phyloP scores from a whole-genome alignment of 2,113 vertebrate genomes.

The Numida meleagris region DNA sequence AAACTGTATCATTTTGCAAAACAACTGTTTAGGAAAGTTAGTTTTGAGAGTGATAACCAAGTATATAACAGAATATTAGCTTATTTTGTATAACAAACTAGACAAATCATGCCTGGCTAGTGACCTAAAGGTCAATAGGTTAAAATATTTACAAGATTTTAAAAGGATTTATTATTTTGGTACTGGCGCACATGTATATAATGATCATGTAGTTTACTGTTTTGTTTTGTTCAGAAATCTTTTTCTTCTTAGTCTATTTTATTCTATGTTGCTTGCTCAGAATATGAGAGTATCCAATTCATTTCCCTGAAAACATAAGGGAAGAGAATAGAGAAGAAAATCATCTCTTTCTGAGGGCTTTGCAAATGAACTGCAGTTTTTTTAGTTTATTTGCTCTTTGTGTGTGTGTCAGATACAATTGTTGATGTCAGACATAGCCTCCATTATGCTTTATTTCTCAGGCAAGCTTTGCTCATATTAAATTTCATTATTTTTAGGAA shows the following conservation, averaged over 20 bases:
- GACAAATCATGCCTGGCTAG: not conserved
- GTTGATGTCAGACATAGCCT: not conserved
- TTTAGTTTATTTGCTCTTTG: not conserved
- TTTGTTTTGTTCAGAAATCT: not conserved
- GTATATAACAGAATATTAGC: not conserved
- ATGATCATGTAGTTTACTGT: not conserved
- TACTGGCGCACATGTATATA: not conserved
- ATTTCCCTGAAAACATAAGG: not conserved
- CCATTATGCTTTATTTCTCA: not conserved
- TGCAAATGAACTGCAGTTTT: not conserved
- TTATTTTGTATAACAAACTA: not conserved
- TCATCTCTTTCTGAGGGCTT: not conserved
- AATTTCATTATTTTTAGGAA: not conserved
- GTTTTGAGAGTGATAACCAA: not conserved
- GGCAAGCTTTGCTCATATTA: not conserved
- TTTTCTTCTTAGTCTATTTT: not conserved
- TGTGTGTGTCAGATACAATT: not conserved
- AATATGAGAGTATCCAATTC: not conserved
- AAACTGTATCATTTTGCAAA: not conserved
- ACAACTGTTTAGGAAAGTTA: not conserved
- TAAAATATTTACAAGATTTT: not conserved
- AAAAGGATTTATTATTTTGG: not conserved
- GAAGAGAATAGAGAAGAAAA: not conserved
- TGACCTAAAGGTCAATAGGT: not conserved
- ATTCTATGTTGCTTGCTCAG: not conserved